phyloP scores from a whole-genome alignment of 2,113 vertebrate species.

The Alces alces region DNA sequence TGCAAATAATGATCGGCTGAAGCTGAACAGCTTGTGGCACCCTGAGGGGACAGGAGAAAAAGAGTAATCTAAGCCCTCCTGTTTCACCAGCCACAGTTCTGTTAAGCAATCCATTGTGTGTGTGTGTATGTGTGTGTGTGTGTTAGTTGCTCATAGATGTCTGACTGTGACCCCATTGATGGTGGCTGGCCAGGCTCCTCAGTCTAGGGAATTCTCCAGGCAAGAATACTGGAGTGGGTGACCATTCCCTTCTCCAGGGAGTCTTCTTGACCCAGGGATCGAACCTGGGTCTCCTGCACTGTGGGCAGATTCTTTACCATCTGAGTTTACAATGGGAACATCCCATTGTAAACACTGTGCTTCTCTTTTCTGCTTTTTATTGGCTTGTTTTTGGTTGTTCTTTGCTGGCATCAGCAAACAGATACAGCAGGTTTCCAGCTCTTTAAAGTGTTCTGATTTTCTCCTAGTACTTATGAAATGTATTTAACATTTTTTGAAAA shows the following conservation, averaged over 20 bases:
- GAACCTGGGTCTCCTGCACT: background rate
- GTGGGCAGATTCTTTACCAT: background rate
- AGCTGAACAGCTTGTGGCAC: background rate
- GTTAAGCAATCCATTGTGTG: background rate
- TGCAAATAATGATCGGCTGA: background rate
- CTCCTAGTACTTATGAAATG: background rate
- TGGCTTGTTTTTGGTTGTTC: background rate
- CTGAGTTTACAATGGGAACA: background rate
- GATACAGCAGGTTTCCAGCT: background rate
- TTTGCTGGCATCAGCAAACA: background rate
- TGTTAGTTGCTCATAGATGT: background rate
- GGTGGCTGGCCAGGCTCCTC: background rate
- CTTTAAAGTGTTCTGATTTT: background rate
- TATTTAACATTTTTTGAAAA: background rate
- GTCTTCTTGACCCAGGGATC: background rate
- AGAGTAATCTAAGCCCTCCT: background rate
- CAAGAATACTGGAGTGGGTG: background rate
- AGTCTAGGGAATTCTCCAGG: background rate
- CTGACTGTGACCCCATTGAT: background rate
- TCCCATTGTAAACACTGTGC: background rate
- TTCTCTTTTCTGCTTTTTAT: background rate
- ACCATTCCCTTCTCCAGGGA: background rate
- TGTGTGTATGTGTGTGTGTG: background rate
- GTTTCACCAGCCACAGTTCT: background rate
- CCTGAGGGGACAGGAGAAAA: background rate